These are phyloP conservation scores for Macrobrachium nipponense DNA, from an alignment of 1,140 invertebrate species.

Conservation along the genomic window DNA sequence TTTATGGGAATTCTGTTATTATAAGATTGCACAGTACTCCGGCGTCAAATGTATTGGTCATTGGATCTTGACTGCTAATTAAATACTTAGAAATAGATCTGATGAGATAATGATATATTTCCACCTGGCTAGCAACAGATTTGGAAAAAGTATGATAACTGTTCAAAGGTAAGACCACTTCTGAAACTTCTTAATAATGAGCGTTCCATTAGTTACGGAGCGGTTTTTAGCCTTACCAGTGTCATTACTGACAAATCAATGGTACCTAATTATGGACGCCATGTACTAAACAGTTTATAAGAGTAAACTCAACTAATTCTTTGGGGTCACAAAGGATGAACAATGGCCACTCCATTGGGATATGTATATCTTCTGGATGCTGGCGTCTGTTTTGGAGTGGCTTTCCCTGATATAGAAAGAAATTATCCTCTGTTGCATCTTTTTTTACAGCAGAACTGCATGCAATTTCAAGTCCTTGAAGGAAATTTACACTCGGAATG, in stretches of 20 bases:
- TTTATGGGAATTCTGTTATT: conserved; percentile 22
- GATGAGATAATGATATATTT: conserved; percentile 41
- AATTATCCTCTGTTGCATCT: too few species aligned
- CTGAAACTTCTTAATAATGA: conserved; percentile 19
- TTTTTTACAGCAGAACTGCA: too few species aligned
- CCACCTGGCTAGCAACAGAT: conserved; percentile 27
- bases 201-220: conserved; percentile 6
- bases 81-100: conserved; percentile 13
- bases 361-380: too few species aligned
- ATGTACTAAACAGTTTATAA: not conserved
- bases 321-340: too few species aligned
- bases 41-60: conserved; percentile 20
- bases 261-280: conserved; percentile 16
- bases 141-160: conserved; percentile 19
- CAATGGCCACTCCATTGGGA: too few species aligned
- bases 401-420: too few species aligned
- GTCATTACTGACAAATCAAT: conserved; percentile 22
- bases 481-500: too few species aligned
- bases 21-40: not conserved
- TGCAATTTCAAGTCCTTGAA: too few species aligned
- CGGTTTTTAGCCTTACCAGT: conserved; percentile 10
- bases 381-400: too few species aligned
- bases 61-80: not conserved
- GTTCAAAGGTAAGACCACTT: conserved; percentile 4
- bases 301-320: too few species aligned